Percentiles rank a stretch among this genome's conserved stretches.
phyloP scores from a whole-genome alignment of 2,797 vertebrate genomes.

The Diplodus sargus region DNA sequence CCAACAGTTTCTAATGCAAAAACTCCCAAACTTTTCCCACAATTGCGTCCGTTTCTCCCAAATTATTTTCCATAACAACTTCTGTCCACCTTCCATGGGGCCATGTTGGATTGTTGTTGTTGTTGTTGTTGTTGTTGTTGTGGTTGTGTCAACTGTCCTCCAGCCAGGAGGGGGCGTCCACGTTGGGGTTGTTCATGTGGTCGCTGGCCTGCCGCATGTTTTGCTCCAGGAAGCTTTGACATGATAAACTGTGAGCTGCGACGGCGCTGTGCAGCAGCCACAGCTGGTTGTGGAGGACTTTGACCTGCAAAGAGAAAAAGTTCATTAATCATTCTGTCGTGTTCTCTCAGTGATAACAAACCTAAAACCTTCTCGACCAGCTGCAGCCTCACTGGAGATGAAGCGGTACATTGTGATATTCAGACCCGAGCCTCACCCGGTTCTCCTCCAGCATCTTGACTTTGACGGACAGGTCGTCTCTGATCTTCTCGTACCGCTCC shows the following conservation, averaged over 20 bases:
- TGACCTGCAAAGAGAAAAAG: slow-evolving; percentile 83
- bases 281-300: slow-evolving; percentile 92
- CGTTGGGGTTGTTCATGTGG: slow-evolving; percentile 80
- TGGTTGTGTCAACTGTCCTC: slow-evolving; percentile 86
- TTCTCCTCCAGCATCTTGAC: slow-evolving; percentile 94
- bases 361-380: too few species aligned
- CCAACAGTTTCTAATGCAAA: not conserved
- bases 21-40: not conserved
- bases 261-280: slow-evolving; percentile 92
- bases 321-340: too few species aligned
- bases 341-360: too few species aligned
- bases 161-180: slow-evolving; percentile 90
- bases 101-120: accelerated
- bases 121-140: not conserved
- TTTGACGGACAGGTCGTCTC: slow-evolving; percentile 91
- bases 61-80: not conserved
- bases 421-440: slow-evolving; percentile 82
- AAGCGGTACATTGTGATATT: too few species aligned
- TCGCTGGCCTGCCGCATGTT: slow-evolving; percentile 88
- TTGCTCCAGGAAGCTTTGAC: slow-evolving; percentile 91
- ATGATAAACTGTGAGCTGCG: slow-evolving; percentile 88
- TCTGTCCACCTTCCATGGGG: not conserved
- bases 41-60: not conserved
- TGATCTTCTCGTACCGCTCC: slow-evolving; percentile 89
- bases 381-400: too few species aligned